Conservation (phyloP, 2,888 invertebrate species). For the Drosophila atroscutellata region DNA sequence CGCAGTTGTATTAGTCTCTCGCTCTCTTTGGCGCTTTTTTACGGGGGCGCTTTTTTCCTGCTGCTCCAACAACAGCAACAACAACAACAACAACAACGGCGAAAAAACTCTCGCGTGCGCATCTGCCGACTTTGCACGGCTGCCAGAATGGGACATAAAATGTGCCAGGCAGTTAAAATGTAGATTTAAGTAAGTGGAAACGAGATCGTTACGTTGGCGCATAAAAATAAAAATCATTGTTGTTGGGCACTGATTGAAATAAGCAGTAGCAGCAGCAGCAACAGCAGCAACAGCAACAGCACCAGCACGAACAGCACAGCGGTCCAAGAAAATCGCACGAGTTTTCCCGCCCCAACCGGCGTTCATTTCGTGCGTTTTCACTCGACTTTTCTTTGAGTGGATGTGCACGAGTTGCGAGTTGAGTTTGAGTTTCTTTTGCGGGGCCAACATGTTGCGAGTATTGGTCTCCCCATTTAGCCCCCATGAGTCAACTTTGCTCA, state of each 20-base stretch:
- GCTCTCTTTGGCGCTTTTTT: constrained; percentile 52
- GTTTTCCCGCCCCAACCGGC: constrained; percentile 47
- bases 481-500: background rate
- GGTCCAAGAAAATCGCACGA: constrained; percentile 54
- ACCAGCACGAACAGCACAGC: constrained; percentile 30
- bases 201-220: constrained; percentile 85
- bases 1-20: constrained; percentile 12
- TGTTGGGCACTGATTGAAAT: constrained; percentile 85
- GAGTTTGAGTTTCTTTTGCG: constrained; percentile 40
- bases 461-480: background rate
- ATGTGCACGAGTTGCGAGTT: constrained; percentile 40
- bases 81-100: background rate
- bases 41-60: constrained; percentile 48
- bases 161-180: constrained; percentile 84
- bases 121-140: constrained; percentile 61
- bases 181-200: constrained; percentile 86
- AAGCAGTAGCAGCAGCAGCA: constrained; percentile 57
- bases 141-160: constrained; percentile 85
- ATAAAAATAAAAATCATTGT: constrained; percentile 85
- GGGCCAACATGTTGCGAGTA: constrained; percentile 67
- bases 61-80: constrained; percentile 25
- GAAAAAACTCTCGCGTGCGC: constrained; percentile 67
- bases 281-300: constrained; percentile 35
- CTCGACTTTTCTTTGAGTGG: constrained; percentile 70
- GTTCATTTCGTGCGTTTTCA: constrained; percentile 64